Evolutionary conservation across 2,797 vertebrate species (phyloP), one percentile per base, ranked within the genome.

Genomic region (Chelonia mydas): DNA sequence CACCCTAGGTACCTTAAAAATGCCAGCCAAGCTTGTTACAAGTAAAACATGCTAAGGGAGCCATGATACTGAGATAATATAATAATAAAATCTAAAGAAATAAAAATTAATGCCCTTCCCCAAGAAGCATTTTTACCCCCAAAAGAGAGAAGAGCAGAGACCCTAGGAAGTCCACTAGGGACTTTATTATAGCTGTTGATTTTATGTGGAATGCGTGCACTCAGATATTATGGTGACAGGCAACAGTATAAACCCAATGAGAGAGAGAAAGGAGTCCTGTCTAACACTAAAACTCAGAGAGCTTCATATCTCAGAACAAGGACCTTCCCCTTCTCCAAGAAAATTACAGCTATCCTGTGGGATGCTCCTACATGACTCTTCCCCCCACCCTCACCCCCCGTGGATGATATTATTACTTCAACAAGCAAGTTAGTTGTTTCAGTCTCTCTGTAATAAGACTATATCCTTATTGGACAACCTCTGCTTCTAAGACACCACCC

Each of bases 121-220:
- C 31, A 33, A 28, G 1, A 49, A 65, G 76, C 19, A 81, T 15
- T 3, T n/a, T 59, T 59, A 74, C 49, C 4, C 5, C 47, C 33
- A 59, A 76, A 83, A 65, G 45, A 1, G 3, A 54, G 54, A 50
- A 8, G 61, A 45, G 0, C 2, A 1, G 3, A 82, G 33, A 41
- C 37, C 90, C 93, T 55, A 76, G 7, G 5, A 85, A 80, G 5
- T 3, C 76, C 79, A 55, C n/a, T 61, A 93, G 49, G 85, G 82
- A 72, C 27, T 82, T 87, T 74, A 80, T 82, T 2, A 3, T 88
- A 31, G 1, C 2, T 49, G n/a, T 7, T 82, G 16, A 87, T 95
- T 95, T 91, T 92, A 91, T 88, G 16, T 51, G 85, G 45, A 96
- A 33, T 61, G 59, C 7, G 31, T 86, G 6, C 33, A 81, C 80